Conservation (phyloP, 2,113 vertebrate species). For the Misgurnus anguillicaudatus region DNA sequence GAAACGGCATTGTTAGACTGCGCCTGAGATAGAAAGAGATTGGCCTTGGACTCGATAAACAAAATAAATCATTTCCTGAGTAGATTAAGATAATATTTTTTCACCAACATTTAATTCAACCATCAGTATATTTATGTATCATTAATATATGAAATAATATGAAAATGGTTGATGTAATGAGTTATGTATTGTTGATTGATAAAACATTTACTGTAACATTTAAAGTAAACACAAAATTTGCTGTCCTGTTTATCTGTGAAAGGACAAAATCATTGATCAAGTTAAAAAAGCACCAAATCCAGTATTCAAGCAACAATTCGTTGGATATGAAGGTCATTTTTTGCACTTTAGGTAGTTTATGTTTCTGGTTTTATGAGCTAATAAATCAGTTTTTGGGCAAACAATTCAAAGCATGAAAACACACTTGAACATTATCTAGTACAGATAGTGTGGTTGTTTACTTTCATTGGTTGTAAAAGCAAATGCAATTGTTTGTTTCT, state of each 20-base stretch:
- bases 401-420: background rate
- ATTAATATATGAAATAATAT: background rate
- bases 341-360: no score
- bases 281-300: background rate
- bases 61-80: background rate
- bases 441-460: background rate
- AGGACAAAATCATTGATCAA: background rate
- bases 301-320: background rate
- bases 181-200: background rate
- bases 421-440: background rate
- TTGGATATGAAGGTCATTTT: no score
- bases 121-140: background rate
- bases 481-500: constrained; percentile 1
- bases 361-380: background rate
- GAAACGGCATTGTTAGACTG: background rate
- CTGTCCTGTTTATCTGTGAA: background rate
- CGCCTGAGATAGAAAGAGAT: constrained; percentile 11
- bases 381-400: background rate
- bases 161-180: background rate
- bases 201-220: background rate
- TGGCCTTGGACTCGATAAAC: background rate
- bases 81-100: background rate
- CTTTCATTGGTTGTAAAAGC: background rate
- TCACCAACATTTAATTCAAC: background rate
- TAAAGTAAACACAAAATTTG: background rate